Conservation (phyloP, 1,140 invertebrate genomes). For the Drosophila trapezifrons region DNA sequence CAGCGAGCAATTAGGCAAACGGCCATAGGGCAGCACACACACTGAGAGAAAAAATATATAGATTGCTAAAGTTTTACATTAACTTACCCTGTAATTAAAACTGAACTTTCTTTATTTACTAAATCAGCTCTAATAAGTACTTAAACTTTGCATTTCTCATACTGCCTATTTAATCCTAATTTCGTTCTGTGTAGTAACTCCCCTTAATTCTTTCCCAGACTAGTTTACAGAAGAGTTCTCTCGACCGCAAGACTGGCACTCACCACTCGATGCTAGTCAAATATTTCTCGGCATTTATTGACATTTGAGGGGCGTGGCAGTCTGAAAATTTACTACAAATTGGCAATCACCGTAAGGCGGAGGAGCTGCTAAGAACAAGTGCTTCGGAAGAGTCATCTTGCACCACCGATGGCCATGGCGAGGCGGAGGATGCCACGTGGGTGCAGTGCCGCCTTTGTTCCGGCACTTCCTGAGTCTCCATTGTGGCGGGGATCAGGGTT, state of each 20-base stretch:
- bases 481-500: conserved; percentile 44
- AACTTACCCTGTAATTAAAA: not conserved
- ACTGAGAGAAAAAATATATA: not conserved
- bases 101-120: not conserved
- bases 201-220: not conserved
- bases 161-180: not conserved
- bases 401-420: conserved; percentile 3
- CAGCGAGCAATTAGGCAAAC: conserved; percentile 66
- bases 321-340: conserved; percentile 79
- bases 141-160: not conserved
- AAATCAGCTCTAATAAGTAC: not conserved
- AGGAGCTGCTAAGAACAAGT: conserved; percentile 16
- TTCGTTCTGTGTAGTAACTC: not conserved
- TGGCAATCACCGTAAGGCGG: conserved; percentile 57
- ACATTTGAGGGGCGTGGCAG: conserved; percentile 72
- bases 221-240: conserved; percentile 23
- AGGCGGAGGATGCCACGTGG: conserved; percentile 54
- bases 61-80: not conserved
- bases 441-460: conserved; percentile 56
- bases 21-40: conserved; percentile 24
- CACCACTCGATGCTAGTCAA: conserved; percentile 55
- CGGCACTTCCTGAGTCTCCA: conserved; percentile 1
- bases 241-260: conserved; percentile 42
- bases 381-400: conserved; percentile 46
- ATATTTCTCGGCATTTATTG: conserved; percentile 73